Conservation (phyloP, 2,113 vertebrate species). For the Sciurus niger region DNA sequence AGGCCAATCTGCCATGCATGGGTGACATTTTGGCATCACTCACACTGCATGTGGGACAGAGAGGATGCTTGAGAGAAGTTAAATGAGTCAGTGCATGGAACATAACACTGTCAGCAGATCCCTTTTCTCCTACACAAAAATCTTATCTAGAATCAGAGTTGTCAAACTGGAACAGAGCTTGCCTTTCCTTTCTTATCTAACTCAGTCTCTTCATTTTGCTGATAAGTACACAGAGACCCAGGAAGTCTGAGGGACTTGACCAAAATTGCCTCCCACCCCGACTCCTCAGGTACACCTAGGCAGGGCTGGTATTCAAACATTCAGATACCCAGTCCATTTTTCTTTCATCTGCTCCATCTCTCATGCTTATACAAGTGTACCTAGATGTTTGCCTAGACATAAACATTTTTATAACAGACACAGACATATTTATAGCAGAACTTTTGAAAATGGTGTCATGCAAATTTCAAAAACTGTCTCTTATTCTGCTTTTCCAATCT, state of each 20-base stretch:
- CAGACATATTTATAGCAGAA: neutral
- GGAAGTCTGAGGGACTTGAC: neutral
- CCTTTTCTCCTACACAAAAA: neutral
- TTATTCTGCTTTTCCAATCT: too few relatives aligned
- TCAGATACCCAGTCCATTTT: neutral
- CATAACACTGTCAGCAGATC: neutral
- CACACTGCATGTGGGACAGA: neutral
- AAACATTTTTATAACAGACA: neutral
- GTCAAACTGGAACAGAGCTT: neutral
- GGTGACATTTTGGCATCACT: neutral
- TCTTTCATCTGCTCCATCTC: neutral
- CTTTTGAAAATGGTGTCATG: neutral
- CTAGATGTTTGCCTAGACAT: neutral
- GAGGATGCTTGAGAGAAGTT: neutral
- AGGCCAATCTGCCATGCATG: neutral
- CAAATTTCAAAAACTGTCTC: too few relatives aligned
- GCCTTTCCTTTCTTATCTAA: neutral
- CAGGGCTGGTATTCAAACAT: neutral
- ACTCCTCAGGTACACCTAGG: neutral
- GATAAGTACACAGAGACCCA: neutral
- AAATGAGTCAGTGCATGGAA: neutral
- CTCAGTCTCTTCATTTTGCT: neutral
- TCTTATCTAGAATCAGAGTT: neutral
- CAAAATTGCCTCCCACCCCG: neutral
- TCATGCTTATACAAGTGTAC: neutral